Evolutionary conservation across 2,888 invertebrate species (phyloP).

Genomic region (Tipula helvola): DNA sequence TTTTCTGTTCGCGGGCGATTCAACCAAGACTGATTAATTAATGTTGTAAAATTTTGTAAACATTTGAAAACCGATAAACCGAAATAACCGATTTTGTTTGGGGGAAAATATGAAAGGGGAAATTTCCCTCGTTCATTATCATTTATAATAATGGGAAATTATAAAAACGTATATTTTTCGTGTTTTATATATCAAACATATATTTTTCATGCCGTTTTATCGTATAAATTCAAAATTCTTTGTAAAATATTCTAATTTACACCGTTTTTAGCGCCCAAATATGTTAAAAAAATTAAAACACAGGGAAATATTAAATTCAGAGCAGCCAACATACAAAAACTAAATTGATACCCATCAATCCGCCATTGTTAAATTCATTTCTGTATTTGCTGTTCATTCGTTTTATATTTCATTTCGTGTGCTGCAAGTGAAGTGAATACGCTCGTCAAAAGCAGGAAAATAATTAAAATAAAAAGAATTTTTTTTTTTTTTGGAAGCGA

Average conservation of each 20-base stretch:
- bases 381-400: not conserved
- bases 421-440: not conserved
- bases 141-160: not conserved
- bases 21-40: not conserved
- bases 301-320: not conserved
- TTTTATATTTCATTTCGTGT: conserved; percentile 6
- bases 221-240: too few relatives aligned
- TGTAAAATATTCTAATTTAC: too few relatives aligned
- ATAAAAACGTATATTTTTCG: not conserved
- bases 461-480: not conserved
- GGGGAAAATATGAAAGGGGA: not conserved
- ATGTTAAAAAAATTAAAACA: not conserved
- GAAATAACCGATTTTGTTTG: not conserved
- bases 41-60: not conserved
- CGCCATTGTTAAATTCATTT: not conserved
- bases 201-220: not conserved
- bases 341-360: not conserved
- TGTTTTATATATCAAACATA: not conserved
- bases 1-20: not conserved
- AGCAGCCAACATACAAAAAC: not conserved
- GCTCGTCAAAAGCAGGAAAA: not conserved
- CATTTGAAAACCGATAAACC: not conserved
- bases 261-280: too few relatives aligned
- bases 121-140: not conserved
- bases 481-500: conserved; percentile 12